Conservation (phyloP, 2,113 vertebrate genomes). For the Brachirus orientalis region DNA sequence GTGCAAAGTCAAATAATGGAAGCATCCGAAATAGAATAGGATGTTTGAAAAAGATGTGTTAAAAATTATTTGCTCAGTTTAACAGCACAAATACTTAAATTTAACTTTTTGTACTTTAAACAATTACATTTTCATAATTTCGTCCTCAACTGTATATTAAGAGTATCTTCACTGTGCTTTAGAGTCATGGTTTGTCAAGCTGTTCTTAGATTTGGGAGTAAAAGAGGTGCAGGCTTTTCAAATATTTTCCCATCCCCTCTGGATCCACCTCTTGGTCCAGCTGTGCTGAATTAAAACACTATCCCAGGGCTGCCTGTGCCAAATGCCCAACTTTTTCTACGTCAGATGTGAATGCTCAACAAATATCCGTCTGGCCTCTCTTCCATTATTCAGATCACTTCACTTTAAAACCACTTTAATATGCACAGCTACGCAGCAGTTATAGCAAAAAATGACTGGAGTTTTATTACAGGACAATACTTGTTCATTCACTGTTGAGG, state of each 20-base stretch:
- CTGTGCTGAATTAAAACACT: constrained; percentile 70
- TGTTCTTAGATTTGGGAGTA: constrained; percentile 26
- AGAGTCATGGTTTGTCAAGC: constrained; percentile 18
- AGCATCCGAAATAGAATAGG: too few species aligned
- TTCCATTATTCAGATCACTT: constrained; percentile 25
- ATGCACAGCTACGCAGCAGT: not conserved
- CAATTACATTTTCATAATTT: too few species aligned
- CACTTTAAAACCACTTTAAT: constrained; percentile 54
- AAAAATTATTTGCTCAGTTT: too few species aligned
- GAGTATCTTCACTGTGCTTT: not conserved
- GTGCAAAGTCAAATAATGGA: too few species aligned
- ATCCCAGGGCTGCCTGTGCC: constrained; percentile 40
- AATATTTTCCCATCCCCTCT: constrained; percentile 32
- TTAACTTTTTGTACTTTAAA: too few species aligned
- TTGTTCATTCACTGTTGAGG: not conserved
- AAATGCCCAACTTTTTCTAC: constrained; percentile 45
- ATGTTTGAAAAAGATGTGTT: too few species aligned
- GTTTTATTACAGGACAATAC: not conserved
- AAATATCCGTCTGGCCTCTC: constrained; percentile 50
- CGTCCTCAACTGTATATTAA: too few species aligned
- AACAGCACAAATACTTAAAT: too few species aligned
- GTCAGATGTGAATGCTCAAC: constrained; percentile 53
- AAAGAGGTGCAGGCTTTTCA: constrained; percentile 35
- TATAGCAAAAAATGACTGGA: not conserved
- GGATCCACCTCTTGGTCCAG: constrained; percentile 41